Conservation (phyloP, 2,113 vertebrate genomes). For the Ophthalmolycus amberensis region DNA sequence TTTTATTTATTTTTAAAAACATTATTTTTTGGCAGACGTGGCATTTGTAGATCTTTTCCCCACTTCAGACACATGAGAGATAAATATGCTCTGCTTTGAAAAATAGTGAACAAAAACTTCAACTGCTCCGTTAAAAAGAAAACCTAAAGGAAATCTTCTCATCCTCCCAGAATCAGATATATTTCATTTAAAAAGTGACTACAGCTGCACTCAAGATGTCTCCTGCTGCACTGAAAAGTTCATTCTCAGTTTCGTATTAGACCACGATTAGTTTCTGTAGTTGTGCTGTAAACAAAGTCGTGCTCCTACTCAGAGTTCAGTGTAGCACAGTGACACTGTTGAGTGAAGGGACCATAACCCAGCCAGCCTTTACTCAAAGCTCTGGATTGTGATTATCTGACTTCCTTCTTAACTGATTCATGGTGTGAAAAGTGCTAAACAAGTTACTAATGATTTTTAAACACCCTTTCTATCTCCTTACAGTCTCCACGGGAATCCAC, state of each 20-base stretch:
- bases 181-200: neutral
- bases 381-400: neutral
- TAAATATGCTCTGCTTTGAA: neutral
- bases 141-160: neutral
- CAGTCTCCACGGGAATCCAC: neutral
- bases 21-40: slow-evolving; percentile 15
- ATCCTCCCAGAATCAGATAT: neutral
- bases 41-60: slow-evolving; percentile 3
- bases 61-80: neutral
- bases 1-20: neutral
- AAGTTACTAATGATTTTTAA: neutral
- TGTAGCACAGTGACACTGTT: neutral
- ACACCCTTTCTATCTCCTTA: neutral
- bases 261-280: neutral
- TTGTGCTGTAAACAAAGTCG: neutral
- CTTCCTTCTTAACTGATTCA: neutral
- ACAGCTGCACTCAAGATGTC: neutral
- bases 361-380: neutral
- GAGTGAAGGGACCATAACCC: no score
- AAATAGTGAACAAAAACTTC: neutral
- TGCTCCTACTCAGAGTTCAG: neutral
- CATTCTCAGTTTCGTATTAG: neutral
- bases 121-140: neutral
- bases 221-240: no score
- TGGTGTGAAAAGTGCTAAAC: neutral